These are phyloP conservation scores for Syngnathus rostellatus DNA, from an alignment of 2,797 vertebrate species.

Conservation along the genomic window DNA sequence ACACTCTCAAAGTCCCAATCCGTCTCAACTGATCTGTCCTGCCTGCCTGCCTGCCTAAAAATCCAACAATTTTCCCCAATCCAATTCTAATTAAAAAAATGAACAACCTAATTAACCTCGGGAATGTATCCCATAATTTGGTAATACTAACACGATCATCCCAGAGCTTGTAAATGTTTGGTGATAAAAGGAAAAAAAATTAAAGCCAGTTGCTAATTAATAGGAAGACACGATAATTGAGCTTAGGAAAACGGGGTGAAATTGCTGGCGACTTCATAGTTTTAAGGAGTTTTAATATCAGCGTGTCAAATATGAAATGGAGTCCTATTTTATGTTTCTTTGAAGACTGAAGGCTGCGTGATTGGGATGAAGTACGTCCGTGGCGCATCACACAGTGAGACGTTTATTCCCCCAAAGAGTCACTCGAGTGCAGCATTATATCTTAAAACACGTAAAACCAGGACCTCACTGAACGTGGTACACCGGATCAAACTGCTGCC, in stretches of 20 bases:
- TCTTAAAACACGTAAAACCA: slow-evolving; percentile 63
- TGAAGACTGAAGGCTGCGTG: slow-evolving; percentile 62
- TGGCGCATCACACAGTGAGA: slow-evolving; percentile 48
- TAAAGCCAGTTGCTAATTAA: slow-evolving; percentile 71
- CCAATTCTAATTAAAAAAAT: slow-evolving; percentile 69
- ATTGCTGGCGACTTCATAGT: slow-evolving; percentile 62
- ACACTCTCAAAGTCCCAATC: slow-evolving; percentile 30
- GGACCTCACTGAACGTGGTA: slow-evolving; percentile 54
- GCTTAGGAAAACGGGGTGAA: slow-evolving; percentile 52
- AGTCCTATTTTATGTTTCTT: slow-evolving; percentile 56
- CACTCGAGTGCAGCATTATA: slow-evolving; percentile 51
- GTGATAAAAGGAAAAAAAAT: slow-evolving; percentile 70
- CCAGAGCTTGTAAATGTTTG: slow-evolving; percentile 62
- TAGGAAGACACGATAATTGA: slow-evolving; percentile 63
- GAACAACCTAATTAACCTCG: slow-evolving; percentile 71
- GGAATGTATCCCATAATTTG: slow-evolving; percentile 66
- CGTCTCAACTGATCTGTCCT: slow-evolving; percentile 20
- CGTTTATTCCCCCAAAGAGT: slow-evolving; percentile 59
- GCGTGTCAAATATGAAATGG: slow-evolving; percentile 63
- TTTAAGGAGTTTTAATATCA: slow-evolving; percentile 69
- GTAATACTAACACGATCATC: slow-evolving; percentile 65
- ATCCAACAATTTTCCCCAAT: slow-evolving; percentile 60
- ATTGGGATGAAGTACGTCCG: slow-evolving; percentile 47
- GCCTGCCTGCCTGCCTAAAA: slow-evolving; percentile 39
- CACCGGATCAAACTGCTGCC: slow-evolving; percentile 59